Conservation (phyloP, 2,113 vertebrate genomes). For the Lophura nycthemera region DNA sequence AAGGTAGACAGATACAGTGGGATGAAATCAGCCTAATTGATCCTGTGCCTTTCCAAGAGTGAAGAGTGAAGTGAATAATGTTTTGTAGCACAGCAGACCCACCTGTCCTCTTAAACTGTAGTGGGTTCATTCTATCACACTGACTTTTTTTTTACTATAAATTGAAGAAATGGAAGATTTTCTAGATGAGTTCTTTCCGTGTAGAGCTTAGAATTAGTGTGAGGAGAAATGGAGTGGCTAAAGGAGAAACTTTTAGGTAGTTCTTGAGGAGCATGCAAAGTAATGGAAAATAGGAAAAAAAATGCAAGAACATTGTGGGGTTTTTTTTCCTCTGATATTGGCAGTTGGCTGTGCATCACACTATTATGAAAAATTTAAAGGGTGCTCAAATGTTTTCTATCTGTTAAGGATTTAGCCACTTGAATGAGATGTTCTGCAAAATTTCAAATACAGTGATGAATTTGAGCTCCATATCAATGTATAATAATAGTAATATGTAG, state of each 20-base stretch:
- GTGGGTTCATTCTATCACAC: not conserved
- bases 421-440: not conserved
- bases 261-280: not conserved
- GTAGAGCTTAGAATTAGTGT: not conserved
- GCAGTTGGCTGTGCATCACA: not conserved
- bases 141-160: not conserved
- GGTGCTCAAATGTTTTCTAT: not conserved
- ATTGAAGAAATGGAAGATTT: not conserved
- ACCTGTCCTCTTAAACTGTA: not conserved
- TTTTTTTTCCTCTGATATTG: not conserved
- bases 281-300: not conserved
- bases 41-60: not conserved
- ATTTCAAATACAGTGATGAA: not conserved
- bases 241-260: not conserved
- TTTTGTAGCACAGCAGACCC: not conserved
- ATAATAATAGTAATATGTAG: not conserved
- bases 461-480: not conserved
- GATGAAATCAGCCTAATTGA: not conserved
- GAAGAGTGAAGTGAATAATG: not conserved
- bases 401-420: not conserved
- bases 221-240: not conserved
- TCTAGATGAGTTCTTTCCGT: not conserved
- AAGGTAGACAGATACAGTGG: not conserved
- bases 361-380: not conserved
- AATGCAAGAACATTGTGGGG: not conserved